A percentile compares a stretch with the other conserved stretches of the same genome.
Conservation (phyloP, 2,797 vertebrate genomes). For the Mionectes olivaceus region DNA sequence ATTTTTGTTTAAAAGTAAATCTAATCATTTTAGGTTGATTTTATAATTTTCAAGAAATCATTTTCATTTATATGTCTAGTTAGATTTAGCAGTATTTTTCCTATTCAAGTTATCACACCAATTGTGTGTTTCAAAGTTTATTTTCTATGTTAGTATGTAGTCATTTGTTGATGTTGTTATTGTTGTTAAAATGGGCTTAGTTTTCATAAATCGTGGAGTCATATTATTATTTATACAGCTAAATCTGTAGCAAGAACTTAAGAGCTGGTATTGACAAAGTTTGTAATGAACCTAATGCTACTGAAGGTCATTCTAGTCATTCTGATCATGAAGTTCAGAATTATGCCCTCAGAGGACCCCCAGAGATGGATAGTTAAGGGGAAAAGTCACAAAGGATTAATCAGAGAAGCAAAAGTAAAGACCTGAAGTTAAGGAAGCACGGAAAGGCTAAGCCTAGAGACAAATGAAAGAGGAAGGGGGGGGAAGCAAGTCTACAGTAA, state of each 20-base stretch:
- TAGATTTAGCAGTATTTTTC: neutral
- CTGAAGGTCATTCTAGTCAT: slow-evolving; percentile 41
- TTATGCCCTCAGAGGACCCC: slow-evolving; percentile 29
- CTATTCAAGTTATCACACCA: neutral
- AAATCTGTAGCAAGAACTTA: neutral
- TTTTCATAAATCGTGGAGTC: neutral
- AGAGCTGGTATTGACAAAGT: slow-evolving; percentile 9
- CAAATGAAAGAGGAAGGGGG: neutral
- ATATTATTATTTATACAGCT: neutral
- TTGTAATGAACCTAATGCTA: slow-evolving; percentile 13
- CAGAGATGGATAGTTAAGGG: slow-evolving; percentile 3
- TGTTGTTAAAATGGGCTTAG: neutral
- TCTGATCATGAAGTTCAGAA: slow-evolving; percentile 41
- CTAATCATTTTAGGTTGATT: neutral
- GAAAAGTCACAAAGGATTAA: slow-evolving; percentile 62
- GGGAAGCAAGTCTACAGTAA: neutral
- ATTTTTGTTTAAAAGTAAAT: neutral
- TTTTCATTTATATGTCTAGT: neutral
- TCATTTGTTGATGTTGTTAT: neutral
- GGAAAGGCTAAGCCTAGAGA: slow-evolving; percentile 39
- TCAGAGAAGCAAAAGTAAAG: slow-evolving; percentile 40
- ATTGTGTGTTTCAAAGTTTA: neutral
- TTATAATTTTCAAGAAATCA: neutral
- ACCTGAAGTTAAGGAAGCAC: slow-evolving; percentile 31
- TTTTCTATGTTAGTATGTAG: neutral